Percentiles rank a stretch among this genome's conserved stretches.
Evolutionary conservation across 2,797 vertebrate genomes (phyloP).

Genomic region (Craterocephalus amniculus): DNA sequence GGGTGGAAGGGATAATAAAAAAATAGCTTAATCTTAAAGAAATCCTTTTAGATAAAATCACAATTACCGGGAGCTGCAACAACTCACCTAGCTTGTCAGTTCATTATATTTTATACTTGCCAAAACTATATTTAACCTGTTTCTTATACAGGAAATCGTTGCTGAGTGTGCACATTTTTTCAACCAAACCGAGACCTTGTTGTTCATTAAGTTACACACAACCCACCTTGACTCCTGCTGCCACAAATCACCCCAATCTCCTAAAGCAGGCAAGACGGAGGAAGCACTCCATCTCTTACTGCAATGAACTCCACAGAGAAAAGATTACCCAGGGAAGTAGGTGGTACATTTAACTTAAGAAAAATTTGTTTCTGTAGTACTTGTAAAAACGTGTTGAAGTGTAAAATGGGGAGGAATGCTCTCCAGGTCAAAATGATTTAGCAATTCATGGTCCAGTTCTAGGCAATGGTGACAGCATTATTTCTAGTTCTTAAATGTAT

Average conservation of each 20-base stretch:
- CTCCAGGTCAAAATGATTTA: background rate
- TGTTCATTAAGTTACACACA: constrained; percentile 29
- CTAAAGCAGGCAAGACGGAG: constrained; percentile 4
- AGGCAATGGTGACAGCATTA: background rate
- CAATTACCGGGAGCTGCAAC: background rate
- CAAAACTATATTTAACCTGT: constrained; percentile 1
- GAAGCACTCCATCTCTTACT: background rate
- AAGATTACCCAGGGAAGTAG: background rate
- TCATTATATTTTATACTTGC: background rate
- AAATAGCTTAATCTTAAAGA: constrained; percentile 1
- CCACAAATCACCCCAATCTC: constrained; percentile 12
- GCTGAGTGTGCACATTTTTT: constrained; percentile 7
- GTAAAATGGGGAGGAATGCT: background rate
- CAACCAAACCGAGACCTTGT: constrained; percentile 14
- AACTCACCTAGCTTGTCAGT: background rate
- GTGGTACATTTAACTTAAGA: constrained; percentile 2
- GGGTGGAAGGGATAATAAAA: background rate
- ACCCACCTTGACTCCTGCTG: constrained; percentile 8
- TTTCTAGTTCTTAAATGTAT: background rate
- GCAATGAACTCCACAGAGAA: background rate
- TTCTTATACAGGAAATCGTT: constrained; percentile 17
- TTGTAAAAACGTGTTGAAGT: background rate
- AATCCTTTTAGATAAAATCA: background rate
- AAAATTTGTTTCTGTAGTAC: background rate
- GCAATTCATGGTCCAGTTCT: background rate